Evolutionary conservation across 2,797 vertebrate genomes (phyloP), one percentile per base, ranked within the genome.

Genomic region (Poeciliopsis gracilis): DNA sequence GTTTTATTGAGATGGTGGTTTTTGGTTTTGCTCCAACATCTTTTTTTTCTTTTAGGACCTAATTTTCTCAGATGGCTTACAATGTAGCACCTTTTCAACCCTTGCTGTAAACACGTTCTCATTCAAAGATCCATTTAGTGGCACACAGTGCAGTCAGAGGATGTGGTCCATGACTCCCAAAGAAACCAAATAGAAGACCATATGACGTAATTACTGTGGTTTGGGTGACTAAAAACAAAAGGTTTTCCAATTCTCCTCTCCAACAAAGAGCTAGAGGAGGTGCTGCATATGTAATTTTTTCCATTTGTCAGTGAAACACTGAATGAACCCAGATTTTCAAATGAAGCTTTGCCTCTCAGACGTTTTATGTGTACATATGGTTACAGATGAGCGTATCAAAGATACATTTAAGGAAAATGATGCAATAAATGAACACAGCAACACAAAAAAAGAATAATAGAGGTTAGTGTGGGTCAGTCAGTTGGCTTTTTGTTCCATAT

Each of bases 271-370:
- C 63, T 16, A 76, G 71, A 85, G 55, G 79, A 88, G 78, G 82
- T 84, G 88, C 77, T 69, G 72, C 81, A 80, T 84, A 83, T 25
- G 75, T 78, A 91, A 82, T 77, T 90, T 77, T 90, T 91, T 94
- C 91, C 92, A 91, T 89, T 85, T 77, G 77, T 89, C 86, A 89
- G 47, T 10, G 43, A 80, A 82, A 86, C 46, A 43, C 46, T n/a
- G 72, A 85, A 51, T 43, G 67, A 83, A 45, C 86, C 72, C 82
- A 79, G 78, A 79, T 77, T 76, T 36, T 82, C 23, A 76, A 38
- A 82, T 53, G 12, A 88, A 88, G 82, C 47, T 25, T 69, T 75
- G 71, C 78, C 70, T 67, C 49, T 45, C 75, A 88, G 81, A 76
- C 77, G 47, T 82, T 84, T 85, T 84, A 80, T 79, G 76, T 80